Percentiles rank a stretch among this genome's conserved stretches.
These are phyloP conservation scores for Teleiodes luculella DNA, from an alignment of 2,888 invertebrate genomes.

Conservation along the genomic window DNA sequence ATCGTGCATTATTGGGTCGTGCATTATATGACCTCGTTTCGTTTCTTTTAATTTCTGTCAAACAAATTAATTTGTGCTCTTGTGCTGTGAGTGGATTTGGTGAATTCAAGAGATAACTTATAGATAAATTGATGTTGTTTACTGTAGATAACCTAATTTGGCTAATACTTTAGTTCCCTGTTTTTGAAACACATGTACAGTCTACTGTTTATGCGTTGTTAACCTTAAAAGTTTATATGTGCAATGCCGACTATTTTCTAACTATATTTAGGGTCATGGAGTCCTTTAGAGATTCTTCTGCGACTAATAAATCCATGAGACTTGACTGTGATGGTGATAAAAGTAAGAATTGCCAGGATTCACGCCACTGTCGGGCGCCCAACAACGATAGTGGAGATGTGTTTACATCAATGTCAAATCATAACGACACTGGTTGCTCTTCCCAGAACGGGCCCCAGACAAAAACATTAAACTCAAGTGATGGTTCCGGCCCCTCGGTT, in stretches of 20 bases:
- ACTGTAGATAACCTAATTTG: neutral
- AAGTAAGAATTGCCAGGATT: constrained; percentile 39
- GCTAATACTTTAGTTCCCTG: neutral
- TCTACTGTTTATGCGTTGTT: constrained; percentile 22
- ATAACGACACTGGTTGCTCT: constrained; percentile 42
- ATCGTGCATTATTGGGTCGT: too few species aligned
- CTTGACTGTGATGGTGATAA: constrained; percentile 48
- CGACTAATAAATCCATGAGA: constrained; percentile 43
- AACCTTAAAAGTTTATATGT: constrained; percentile 57
- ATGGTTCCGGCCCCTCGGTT: constrained; percentile 37
- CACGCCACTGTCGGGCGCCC: constrained; percentile 38
- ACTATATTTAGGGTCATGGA: constrained; percentile 60
- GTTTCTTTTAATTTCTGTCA: constrained; percentile 9
- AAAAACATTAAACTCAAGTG: constrained; percentile 36
- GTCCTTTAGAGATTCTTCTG: constrained; percentile 49
- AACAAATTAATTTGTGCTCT: constrained; percentile 15
- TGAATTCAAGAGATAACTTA: constrained; percentile 10
- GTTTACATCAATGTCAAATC: constrained; percentile 55
- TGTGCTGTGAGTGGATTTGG: constrained; percentile 16
- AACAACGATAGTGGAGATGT: constrained; percentile 50
- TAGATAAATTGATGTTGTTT: neutral
- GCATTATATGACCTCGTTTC: neutral
- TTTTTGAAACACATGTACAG: constrained; percentile 3
- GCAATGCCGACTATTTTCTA: constrained; percentile 63
- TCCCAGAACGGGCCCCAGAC: constrained; percentile 46